Percentiles rank a stretch among this genome's conserved stretches.
Evolutionary conservation across 1,140 invertebrate genomes (phyloP).

Genomic region (Hylyphantes graminicola): DNA sequence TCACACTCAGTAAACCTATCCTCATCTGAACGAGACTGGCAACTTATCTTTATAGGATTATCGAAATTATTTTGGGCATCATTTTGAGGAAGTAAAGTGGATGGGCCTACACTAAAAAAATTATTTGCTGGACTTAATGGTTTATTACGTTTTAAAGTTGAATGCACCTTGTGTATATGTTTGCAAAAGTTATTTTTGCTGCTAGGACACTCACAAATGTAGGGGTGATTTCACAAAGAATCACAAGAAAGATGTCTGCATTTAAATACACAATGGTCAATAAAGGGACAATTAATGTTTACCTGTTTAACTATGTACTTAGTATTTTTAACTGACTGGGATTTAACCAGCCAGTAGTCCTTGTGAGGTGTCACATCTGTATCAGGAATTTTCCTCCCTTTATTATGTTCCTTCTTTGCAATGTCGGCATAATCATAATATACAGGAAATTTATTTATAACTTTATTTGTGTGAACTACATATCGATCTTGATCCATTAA

Average conservation of each 20-base stretch:
- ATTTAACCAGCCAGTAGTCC: background rate
- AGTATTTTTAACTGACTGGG: background rate
- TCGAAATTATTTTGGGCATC: background rate
- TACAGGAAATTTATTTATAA: background rate
- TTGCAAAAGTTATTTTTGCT: background rate
- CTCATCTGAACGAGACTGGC: background rate
- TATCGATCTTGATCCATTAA: background rate
- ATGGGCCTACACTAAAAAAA: background rate
- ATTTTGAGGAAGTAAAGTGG: background rate
- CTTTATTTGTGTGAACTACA: background rate
- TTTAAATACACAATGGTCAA: background rate
- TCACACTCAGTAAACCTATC: background rate
- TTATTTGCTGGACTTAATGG: too few species aligned
- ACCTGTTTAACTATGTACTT: background rate
- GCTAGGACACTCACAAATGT: background rate
- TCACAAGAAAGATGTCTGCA: background rate
- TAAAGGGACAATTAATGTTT: background rate
- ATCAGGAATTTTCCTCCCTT: background rate
- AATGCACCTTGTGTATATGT: slow-evolving; percentile 1
- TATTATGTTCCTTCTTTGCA: background rate
- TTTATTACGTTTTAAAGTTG: background rate
- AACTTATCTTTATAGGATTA: background rate
- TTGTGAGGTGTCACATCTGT: background rate
- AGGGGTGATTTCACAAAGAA: background rate
- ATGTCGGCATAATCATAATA: background rate